Percentiles rank a stretch among this genome's conserved stretches.
Conservation (phyloP, 2,113 vertebrate genomes). For the Crotalus viridis region DNA sequence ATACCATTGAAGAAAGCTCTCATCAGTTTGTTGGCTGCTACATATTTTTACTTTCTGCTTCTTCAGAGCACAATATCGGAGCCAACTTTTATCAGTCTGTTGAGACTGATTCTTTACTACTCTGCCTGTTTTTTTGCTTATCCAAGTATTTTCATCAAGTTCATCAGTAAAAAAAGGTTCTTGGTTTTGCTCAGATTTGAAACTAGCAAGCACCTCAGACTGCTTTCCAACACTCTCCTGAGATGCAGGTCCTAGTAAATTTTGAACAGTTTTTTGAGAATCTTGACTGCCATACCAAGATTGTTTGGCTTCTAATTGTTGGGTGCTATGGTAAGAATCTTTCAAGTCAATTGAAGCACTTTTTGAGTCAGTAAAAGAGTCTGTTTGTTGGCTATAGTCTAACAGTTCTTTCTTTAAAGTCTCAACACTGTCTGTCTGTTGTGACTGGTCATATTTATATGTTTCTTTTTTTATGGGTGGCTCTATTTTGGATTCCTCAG, state of each 20-base stretch:
- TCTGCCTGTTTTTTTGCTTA: slow-evolving; percentile 18
- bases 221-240: too few relatives aligned
- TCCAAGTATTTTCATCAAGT: background rate
- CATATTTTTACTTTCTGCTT: background rate
- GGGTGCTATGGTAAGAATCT: background rate
- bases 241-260: background rate
- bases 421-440: background rate
- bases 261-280: background rate
- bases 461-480: background rate
- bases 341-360: too few relatives aligned
- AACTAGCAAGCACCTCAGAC: background rate
- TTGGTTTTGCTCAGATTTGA: background rate
- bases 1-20: slow-evolving; percentile 25
- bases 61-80: background rate
- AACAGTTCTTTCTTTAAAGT: background rate
- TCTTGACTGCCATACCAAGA: background rate
- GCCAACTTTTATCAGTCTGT: slow-evolving; percentile 22
- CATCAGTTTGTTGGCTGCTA: slow-evolving; percentile 16
- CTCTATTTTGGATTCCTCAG: background rate
- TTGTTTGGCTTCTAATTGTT: background rate
- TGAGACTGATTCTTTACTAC: slow-evolving; percentile 1
- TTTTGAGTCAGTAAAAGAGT: background rate
- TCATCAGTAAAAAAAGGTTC: background rate
- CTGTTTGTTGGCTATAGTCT: background rate
- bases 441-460: background rate